phyloP scores from a whole-genome alignment of 2,888 invertebrate genomes.

The Kuschelorhynchus macadamiae region DNA sequence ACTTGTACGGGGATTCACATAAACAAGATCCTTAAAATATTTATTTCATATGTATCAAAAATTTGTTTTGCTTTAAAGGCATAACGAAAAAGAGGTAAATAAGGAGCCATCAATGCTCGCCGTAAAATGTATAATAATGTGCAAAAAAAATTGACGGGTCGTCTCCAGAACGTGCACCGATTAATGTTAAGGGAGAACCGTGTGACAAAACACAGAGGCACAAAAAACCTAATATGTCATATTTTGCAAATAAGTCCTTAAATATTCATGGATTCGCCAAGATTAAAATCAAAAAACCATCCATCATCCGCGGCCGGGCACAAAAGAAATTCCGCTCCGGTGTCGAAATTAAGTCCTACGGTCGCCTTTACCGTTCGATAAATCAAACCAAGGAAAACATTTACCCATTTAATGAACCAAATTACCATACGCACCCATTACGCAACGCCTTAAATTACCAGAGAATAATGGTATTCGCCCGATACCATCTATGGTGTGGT shows the following conservation, averaged over 20 bases:
- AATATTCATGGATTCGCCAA: constrained; percentile 29
- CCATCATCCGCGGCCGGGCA: constrained; percentile 32
- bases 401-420: constrained; percentile 53
- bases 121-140: too few relatives aligned
- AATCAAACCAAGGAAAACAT: constrained; percentile 45
- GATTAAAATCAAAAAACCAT: constrained; percentile 41
- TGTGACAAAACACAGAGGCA: background rate
- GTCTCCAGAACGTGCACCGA: too few relatives aligned
- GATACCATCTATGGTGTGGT: constrained; percentile 33
- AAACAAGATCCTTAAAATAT: too few relatives aligned
- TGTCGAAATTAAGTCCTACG: constrained; percentile 36
- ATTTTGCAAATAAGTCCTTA: constrained; percentile 36
- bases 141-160: too few relatives aligned
- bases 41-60: too few relatives aligned
- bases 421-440: constrained; percentile 64
- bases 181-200: background rate
- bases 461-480: constrained; percentile 27
- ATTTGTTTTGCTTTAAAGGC: too few relatives aligned
- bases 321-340: constrained; percentile 17
- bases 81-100: too few relatives aligned
- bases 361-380: constrained; percentile 38
- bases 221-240: constrained; percentile 18
- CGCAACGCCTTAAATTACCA: constrained; percentile 63
- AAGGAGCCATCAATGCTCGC: too few relatives aligned
- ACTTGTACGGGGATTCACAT: too few relatives aligned